Base-by-base conservation (phyloP, 2,888 invertebrate species). In the Syritta pipiens region DNA sequence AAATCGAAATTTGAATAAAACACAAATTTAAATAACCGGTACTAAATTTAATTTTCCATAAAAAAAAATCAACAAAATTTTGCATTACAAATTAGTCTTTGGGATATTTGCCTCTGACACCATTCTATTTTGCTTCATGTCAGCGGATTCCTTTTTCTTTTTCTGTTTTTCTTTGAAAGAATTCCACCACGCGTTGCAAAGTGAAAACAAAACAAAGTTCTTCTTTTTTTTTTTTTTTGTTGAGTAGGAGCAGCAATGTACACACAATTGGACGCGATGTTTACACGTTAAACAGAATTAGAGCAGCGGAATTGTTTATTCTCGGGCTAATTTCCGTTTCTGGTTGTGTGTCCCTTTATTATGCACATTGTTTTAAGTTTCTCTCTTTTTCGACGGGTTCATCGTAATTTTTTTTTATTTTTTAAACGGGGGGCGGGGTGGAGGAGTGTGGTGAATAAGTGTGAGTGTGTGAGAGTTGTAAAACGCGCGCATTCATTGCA, bases 401-500 rank as follows among this genome's bases (percentile, higher is more conserved):
- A 51, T 75, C 68, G 55, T 46, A 28, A 20, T 51, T 49, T 24
- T 28, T 57, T 35, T 19, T 6, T 19, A 19, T 10, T 3, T n/a
- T n/a, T n/a, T n/a, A n/a, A 1, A 1, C 1, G 32, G 65, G 17
- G 32, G 17, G 62, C n/a, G n/a, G n/a, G n/a, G n/a, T n/a, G n/a
- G n/a, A n/a, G n/a, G n/a, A n/a, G 5, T 26, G 65, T 72, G 65
- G 59, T 65, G 63, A n/a, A n/a, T n/a, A n/a, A n/a, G n/a, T n/a
- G n/a, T n/a, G n/a, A n/a, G n/a, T n/a, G n/a, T n/a, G n/a, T n/a
- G n/a, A n/a, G n/a, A n/a, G 68, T 46, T 76, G 75, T 71, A 77
- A 76, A 76, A 69, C 75, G 71, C 76, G 76, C 76, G 76, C 71
- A 69, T 49, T 71, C 62, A 51, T 51, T 51, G 26, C 68, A 68